These are phyloP conservation scores for Hippocampus guttulatus DNA, from an alignment of 2,113 vertebrate species.

Conservation along the genomic window DNA sequence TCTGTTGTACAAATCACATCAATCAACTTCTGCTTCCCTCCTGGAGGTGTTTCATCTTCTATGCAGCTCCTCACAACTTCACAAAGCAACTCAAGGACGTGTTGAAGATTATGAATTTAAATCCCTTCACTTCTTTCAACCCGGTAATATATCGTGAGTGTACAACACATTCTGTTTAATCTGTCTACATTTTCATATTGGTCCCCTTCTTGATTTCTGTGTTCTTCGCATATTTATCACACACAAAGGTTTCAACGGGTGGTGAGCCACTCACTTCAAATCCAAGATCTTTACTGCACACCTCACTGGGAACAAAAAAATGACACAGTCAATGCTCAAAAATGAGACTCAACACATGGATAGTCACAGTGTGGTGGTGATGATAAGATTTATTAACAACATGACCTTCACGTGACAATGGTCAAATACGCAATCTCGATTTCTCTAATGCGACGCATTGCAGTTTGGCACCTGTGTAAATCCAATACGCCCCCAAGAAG, in stretches of 20 bases:
- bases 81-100: neutral
- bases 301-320: neutral
- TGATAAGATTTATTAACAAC: neutral
- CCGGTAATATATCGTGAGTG: neutral
- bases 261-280: neutral
- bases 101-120: slow-evolving; percentile 5
- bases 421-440: slow-evolving; percentile 8
- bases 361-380: slow-evolving; percentile 1
- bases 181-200: neutral
- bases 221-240: too few relatives aligned
- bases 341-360: neutral
- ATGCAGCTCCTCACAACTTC: slow-evolving; percentile 18
- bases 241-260: too few relatives aligned
- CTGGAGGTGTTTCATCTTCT: slow-evolving; percentile 48
- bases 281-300: neutral
- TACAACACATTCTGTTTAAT: neutral
- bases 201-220: too few relatives aligned
- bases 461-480: slow-evolving; percentile 17
- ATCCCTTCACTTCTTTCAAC: neutral
- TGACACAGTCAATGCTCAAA: slow-evolving; percentile 3
- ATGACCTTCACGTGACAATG: neutral
- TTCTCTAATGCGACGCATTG: slow-evolving; percentile 13
- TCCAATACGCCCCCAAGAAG: slow-evolving; percentile 4
- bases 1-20: slow-evolving; percentile 52
- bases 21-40: slow-evolving; percentile 56